Percentiles rank a stretch among this genome's conserved stretches.
Evolutionary conservation across 2,797 vertebrate genomes (phyloP).

Genomic region (Scarus forsteni): DNA sequence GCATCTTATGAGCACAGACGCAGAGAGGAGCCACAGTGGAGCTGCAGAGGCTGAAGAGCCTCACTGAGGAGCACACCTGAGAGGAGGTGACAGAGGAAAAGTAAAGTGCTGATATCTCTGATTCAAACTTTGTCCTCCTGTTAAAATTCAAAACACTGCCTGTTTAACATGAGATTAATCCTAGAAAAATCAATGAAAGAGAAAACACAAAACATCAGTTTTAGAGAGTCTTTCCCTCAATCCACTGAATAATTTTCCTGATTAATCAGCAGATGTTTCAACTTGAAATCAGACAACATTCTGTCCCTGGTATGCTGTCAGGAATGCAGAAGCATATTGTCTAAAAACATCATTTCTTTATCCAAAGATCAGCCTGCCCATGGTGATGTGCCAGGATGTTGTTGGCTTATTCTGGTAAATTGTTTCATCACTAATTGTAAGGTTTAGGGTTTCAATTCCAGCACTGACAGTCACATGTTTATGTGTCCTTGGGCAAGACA

Average conservation of each 20-base stretch:
- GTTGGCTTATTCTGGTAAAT: too few species aligned
- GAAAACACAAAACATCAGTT: too few species aligned
- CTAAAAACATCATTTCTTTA: slow-evolving; percentile 3
- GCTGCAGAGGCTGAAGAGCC: slow-evolving; percentile 1
- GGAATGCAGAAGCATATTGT: not conserved
- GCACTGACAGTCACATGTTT: too few species aligned
- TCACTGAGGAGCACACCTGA: slow-evolving; percentile 3
- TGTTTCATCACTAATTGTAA: too few species aligned
- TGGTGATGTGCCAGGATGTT: too few species aligned
- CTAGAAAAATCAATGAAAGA: too few species aligned
- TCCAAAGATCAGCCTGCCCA: too few species aligned
- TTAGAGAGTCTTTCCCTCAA: not conserved
- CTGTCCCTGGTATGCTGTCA: not conserved
- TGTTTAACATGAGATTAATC: too few species aligned
- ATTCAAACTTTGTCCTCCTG: too few species aligned
- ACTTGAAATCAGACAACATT: not conserved
- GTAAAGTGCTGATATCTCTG: not conserved
- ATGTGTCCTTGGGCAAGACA: too few species aligned
- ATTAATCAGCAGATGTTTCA: not conserved
- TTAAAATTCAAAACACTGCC: too few species aligned
- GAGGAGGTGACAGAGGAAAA: not conserved
- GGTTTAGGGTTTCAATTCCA: too few species aligned
- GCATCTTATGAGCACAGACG: not conserved
- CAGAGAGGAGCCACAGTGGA: not conserved
- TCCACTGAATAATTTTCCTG: not conserved